Evolutionary conservation across 2,888 invertebrate genomes (phyloP).

Genomic region (Gnatocerus cornutus): DNA sequence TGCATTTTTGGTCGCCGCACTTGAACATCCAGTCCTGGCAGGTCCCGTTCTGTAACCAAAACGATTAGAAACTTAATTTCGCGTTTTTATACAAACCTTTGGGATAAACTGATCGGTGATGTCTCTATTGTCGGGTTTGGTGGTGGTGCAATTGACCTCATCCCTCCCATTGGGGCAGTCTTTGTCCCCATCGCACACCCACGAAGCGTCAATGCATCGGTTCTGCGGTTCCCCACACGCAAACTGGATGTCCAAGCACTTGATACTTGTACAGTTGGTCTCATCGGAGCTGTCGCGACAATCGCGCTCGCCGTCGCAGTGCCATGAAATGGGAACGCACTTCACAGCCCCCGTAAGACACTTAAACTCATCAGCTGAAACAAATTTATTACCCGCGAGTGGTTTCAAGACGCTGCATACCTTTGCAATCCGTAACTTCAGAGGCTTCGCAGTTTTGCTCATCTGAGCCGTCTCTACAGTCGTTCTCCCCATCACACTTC

Average conservation of each 20-base stretch:
- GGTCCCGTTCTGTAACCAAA: slow-evolving; percentile 63
- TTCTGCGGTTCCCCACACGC: slow-evolving; percentile 72
- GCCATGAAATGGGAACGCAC: slow-evolving; percentile 84
- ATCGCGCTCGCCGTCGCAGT: slow-evolving; percentile 88
- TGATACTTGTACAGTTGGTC: slow-evolving; percentile 76
- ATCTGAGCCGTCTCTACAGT: slow-evolving; percentile 82
- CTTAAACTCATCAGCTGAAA: slow-evolving; percentile 73
- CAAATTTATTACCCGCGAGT: not conserved
- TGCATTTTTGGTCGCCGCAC: slow-evolving; percentile 80
- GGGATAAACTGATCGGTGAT: slow-evolving; percentile 38
- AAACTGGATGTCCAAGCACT: slow-evolving; percentile 83
- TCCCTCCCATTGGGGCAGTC: slow-evolving; percentile 84
- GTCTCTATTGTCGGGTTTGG: slow-evolving; percentile 8
- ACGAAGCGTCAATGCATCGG: slow-evolving; percentile 82
- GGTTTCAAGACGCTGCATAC: no score
- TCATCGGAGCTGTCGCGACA: slow-evolving; percentile 87
- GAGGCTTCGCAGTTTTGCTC: slow-evolving; percentile 76
- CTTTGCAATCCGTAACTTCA: slow-evolving; percentile 65
- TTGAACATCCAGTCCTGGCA: slow-evolving; percentile 87
- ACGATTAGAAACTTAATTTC: no score
- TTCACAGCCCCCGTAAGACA: slow-evolving; percentile 73
- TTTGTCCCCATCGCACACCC: slow-evolving; percentile 87
- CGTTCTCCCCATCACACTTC: slow-evolving; percentile 84
- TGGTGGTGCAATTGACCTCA: slow-evolving; percentile 78
- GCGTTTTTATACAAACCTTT: slow-evolving; percentile 11